These are phyloP conservation scores for Epirrhoe tristata DNA, from an alignment of 2,888 invertebrate species.

Conservation along the genomic window DNA sequence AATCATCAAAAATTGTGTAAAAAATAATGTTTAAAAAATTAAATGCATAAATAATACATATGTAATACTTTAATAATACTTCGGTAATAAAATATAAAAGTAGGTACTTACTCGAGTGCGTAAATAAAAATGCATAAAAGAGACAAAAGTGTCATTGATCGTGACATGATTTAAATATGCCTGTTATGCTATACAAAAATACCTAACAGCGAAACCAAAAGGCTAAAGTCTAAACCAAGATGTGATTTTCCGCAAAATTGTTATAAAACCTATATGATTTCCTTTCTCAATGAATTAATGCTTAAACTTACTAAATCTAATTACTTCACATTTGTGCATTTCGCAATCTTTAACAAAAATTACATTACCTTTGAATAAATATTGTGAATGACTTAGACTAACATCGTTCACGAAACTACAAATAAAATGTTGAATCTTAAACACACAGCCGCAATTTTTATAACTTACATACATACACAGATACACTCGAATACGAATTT, in stretches of 20 bases:
- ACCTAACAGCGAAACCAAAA: not conserved
- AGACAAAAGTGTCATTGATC: too few relatives aligned
- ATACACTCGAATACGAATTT: slow-evolving; percentile 10
- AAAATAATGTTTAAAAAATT: slow-evolving; percentile 5
- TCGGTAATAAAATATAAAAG: not conserved
- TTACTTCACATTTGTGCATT: slow-evolving; percentile 17
- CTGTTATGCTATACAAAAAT: too few relatives aligned
- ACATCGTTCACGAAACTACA: slow-evolving; percentile 21
- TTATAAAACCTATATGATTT: not conserved
- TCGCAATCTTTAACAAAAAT: slow-evolving; percentile 2
- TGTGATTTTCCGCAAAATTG: not conserved
- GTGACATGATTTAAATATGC: too few relatives aligned
- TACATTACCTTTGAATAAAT: slow-evolving; percentile 5
- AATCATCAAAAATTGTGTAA: not conserved
- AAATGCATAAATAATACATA: slow-evolving; percentile 11
- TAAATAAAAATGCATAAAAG: not conserved
- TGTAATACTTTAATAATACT: not conserved
- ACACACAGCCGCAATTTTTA: slow-evolving; percentile 35
- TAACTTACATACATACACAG: slow-evolving; percentile 29
- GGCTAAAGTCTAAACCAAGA: not conserved
- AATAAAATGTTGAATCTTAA: slow-evolving; percentile 27
- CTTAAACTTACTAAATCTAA: not conserved
- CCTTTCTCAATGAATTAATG: not conserved
- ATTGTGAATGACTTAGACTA: slow-evolving; percentile 20
- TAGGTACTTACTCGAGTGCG: not conserved